Base-by-base conservation (phyloP, 2,888 invertebrate genomes). In the Atrina japonica region DNA sequence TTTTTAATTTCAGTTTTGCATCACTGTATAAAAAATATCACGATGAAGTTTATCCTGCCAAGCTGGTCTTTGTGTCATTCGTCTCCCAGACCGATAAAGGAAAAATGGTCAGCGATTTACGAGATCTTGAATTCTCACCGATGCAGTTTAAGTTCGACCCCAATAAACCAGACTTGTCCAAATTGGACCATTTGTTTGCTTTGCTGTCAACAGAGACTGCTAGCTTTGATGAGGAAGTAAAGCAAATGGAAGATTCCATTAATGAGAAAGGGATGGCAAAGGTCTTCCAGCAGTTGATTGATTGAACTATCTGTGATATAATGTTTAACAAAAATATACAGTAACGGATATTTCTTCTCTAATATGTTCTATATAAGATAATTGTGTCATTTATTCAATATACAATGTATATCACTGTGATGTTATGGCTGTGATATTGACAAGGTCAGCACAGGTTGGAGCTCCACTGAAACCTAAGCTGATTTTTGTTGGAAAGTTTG, bases 21-120 rank as follows among this genome's bases (percentile, higher is more conserved):
- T 49, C 65, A 11, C 64, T 90, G 66, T 90, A 78, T 76, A 80
- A 87, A 74, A 86, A 84, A 70, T 90, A 90, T 74, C 71, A 81
- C 56, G 80, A 86, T 16, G 89, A 90, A 63, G 87, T 90, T 0
- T 88, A 82, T 77, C 89, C 89, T 9, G 88, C 89, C 6, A 83
- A 81, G 56, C 81, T 90, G 25, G 88, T 90, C 6, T 90, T 90
- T 76, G 88, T 90, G 9, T 90, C 90, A 6, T 90, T 90, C 76
- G 82, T 90, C 18, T 43, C 74, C 6, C 90, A 90, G 76, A 85
- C 85, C 66, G 64, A 72, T 5, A 35, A 76, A 27, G 89, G 90
- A 5, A 76, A 87, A 30, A 90, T 90, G 90, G 87, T 86, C 11
- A 30, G 27, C 5, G 72, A 76, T 47, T 81, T 88, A 41, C 64